A percentile compares a stretch with the other conserved stretches of the same genome.
These are phyloP conservation scores for Crotalus helleri DNA, from an alignment of 2,113 vertebrate species.

Conservation along the genomic window DNA sequence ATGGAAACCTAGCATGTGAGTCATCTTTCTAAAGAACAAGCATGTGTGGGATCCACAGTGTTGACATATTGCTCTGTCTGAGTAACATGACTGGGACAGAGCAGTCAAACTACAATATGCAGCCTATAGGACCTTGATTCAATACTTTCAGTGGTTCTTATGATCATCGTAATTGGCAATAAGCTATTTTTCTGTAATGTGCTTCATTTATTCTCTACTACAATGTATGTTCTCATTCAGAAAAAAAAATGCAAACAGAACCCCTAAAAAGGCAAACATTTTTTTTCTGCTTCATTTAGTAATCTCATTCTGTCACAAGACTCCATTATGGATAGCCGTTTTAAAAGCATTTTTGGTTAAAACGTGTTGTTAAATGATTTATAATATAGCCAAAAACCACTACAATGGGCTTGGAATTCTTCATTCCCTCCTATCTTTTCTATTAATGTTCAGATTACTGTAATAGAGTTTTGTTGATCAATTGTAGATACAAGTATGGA, in stretches of 20 bases:
- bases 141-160: neutral
- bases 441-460: neutral
- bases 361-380: neutral
- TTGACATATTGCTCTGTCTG: neutral
- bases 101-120: neutral
- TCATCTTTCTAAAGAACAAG: neutral
- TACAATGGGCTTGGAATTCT: neutral
- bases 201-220: neutral
- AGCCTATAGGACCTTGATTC: neutral
- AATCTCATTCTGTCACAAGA: neutral
- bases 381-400: neutral
- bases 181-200: neutral
- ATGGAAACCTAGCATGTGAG: neutral
- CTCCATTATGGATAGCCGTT: neutral
- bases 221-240: no score
- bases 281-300: neutral
- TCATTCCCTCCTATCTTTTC: neutral
- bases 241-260: neutral
- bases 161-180: neutral
- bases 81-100: neutral
- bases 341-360: neutral
- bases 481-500: neutral
- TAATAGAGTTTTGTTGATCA: neutral
- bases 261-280: neutral
- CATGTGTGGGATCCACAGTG: neutral